Percentiles rank a stretch among this genome's conserved stretches.
phyloP scores from a whole-genome alignment of 2,888 invertebrate genomes.

The Agrochola macilenta region DNA sequence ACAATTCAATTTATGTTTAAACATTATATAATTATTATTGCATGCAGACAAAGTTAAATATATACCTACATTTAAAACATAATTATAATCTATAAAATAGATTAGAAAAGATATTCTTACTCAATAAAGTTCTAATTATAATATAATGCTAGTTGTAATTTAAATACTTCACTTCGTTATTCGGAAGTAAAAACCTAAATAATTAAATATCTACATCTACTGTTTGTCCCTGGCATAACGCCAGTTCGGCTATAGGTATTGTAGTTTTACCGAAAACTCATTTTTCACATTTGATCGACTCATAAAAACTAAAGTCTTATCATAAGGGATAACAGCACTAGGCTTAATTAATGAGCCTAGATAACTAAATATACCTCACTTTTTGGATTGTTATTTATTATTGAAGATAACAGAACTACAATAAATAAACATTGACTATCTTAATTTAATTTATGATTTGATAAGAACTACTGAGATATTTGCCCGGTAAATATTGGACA shows the following conservation, averaged over 20 bases:
- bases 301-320: neutral
- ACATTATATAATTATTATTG: no score
- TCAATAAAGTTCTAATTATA: no score
- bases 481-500: neutral
- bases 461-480: neutral
- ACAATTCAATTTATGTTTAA: no score
- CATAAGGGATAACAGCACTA: neutral
- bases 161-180: no score
- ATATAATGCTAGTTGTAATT: no score
- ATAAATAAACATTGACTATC: neutral
- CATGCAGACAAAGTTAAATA: no score
- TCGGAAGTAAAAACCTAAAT: neutral
- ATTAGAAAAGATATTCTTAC: no score
- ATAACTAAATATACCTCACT: neutral
- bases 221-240: neutral
- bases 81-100: no score
- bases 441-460: constrained; percentile 12
- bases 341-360: neutral
- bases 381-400: neutral
- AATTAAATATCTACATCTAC: neutral
- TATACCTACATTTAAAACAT: no score
- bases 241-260: neutral
- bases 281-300: neutral
- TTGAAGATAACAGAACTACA: neutral
- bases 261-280: neutral